Evolutionary conservation across 2,888 invertebrate genomes (phyloP), one percentile per base, ranked within the genome.

Genomic region (Xanthorhoe spadicearia): DNA sequence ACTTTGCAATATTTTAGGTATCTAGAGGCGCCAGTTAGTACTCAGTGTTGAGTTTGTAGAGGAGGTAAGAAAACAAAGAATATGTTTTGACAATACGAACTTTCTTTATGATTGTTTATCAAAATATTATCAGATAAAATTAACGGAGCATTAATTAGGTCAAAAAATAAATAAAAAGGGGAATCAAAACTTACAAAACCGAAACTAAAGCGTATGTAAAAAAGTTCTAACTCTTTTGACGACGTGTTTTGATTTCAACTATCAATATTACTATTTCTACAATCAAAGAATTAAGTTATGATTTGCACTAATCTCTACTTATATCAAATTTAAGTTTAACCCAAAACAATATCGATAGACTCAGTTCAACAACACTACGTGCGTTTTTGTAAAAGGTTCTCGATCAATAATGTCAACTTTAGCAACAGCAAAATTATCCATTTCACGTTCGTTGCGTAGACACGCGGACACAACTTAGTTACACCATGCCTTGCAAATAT

Each of bases 401-500:
- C 13, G 51, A 23, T 23, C 4, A 10, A 46, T 15, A 61, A 49
- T 23, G 35, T 49, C 38, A 62, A 56, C 51, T 61, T 68, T 49
- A 3, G 68, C 56, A 64, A 64, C 55, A 52, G 28, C 56, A 18
- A 50, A 68, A 68, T 68, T 64, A 64, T 58, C 38, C 46, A 68
- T 68, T 68, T 68, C 68, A 61, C 61, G 64, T 68, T 61, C 0
- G 56, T 61, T 23, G 55, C 55, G 49, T 54, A 46, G 49, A 56
- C 60, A 61, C 61, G 50, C 56, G 54, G 64, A 64, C 65, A 63
- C 61, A 62, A 51, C 46, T 61, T 43, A 53, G 28, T 68, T 64
- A 64, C 57, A 57, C 61, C 61, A 64, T 64, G 67, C n/a, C 18
- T 57, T 32, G 32, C 60, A 52, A 64, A 68, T 57, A 64, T 68